These are phyloP conservation scores for Conomelus anceps DNA, from an alignment of 2,888 invertebrate genomes.

Conservation along the genomic window DNA sequence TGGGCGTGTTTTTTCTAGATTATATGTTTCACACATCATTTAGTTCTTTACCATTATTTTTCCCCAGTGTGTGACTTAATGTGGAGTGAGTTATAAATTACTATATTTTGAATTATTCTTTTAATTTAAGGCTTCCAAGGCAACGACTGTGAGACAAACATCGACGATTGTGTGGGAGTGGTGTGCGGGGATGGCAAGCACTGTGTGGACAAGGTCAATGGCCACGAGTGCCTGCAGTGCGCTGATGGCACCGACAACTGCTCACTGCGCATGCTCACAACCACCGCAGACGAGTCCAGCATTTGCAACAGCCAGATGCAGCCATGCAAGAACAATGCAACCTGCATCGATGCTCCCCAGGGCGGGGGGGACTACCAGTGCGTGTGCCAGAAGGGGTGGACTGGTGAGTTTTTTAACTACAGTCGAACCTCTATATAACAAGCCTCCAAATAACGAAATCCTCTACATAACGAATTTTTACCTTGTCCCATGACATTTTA, in stretches of 20 bases:
- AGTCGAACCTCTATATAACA: too few species aligned
- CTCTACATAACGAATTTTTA: too few species aligned
- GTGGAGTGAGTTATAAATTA: constrained; percentile 6
- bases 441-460: too few species aligned
- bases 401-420: constrained; percentile 57
- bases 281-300: constrained; percentile 45
- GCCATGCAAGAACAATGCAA: constrained; percentile 66
- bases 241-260: constrained; percentile 57
- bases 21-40: neutral
- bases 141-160: constrained; percentile 54
- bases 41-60: neutral
- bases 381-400: constrained; percentile 60
- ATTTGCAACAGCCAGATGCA: constrained; percentile 37
- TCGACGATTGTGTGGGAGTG: constrained; percentile 57
- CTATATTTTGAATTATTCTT: constrained; percentile 8
- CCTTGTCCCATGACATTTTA: too few species aligned
- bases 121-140: constrained; percentile 53
- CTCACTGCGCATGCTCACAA: constrained; percentile 35
- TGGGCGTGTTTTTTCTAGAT: too few species aligned
- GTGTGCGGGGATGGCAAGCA: constrained; percentile 47
- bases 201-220: constrained; percentile 51
- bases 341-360: constrained; percentile 53
- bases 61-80: neutral
- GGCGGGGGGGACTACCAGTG: constrained; percentile 57
- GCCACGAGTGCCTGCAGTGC: constrained; percentile 55